These are phyloP conservation scores for Eunapius fragilis DNA, from an alignment of 37 sponge, comb jelly and placozoan genomes.

Conservation along the genomic window DNA sequence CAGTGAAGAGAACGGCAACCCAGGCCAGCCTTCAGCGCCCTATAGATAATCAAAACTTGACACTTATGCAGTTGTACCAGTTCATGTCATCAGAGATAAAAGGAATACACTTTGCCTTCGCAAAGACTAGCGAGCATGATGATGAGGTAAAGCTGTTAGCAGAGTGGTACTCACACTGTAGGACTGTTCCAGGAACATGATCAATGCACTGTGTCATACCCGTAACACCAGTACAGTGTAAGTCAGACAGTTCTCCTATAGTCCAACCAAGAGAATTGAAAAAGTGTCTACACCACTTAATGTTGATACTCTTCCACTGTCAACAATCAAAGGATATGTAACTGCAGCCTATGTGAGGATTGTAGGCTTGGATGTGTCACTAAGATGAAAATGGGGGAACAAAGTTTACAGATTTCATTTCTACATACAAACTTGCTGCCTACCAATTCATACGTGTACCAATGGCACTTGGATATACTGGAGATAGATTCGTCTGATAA, in stretches of 20 bases:
- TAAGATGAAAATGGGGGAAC: not conserved
- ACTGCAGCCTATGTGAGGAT: not conserved
- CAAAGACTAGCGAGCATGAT: slow-evolving; percentile 14
- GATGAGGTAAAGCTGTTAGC: slow-evolving; percentile 2
- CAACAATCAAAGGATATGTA: not conserved
- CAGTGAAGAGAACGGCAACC: slow-evolving; percentile 59
- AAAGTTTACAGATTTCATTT: slow-evolving; percentile 11
- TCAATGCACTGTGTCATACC: not conserved
- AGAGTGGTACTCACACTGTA: not conserved
- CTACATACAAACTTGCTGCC: slow-evolving; percentile 39
- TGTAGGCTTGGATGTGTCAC: not conserved
- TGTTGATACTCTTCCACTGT: not conserved
- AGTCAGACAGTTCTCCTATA: not conserved
- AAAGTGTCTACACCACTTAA: not conserved
- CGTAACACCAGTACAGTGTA: not conserved
- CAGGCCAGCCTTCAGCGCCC: slow-evolving; percentile 43
- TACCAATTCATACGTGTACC: slow-evolving; percentile 33
- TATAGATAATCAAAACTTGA: slow-evolving; percentile 49
- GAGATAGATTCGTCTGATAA: slow-evolving; percentile 1
- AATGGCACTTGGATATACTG: not conserved
- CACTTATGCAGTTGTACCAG: slow-evolving; percentile 49
- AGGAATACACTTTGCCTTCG: slow-evolving; percentile 20
- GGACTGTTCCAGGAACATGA: slow-evolving; percentile 34
- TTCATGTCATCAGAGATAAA: slow-evolving; percentile 27
- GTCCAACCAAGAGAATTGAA: not conserved